phyloP scores from a whole-genome alignment of 2,888 invertebrate genomes.

The Byasa hedistus region DNA sequence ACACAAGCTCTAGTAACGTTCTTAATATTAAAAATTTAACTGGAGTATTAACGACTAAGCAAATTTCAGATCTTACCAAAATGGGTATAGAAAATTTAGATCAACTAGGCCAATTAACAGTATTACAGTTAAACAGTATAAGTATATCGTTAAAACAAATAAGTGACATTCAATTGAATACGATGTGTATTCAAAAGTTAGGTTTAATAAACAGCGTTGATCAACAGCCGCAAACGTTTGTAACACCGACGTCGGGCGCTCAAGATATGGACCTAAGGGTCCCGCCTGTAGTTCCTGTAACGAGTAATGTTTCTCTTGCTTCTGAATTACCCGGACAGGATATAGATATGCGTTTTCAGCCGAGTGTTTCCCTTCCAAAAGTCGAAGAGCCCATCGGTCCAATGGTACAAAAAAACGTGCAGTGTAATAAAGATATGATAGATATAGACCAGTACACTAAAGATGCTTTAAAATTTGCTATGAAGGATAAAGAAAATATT shows the following conservation, averaged over 20 bases:
- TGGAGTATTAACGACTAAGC: conserved; percentile 77
- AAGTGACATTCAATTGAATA: conserved; percentile 81
- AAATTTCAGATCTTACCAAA: conserved; percentile 80
- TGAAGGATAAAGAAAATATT: conserved; percentile 73
- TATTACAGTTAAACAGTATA: conserved; percentile 80
- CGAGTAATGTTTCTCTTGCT: conserved; percentile 46
- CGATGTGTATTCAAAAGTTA: conserved; percentile 79
- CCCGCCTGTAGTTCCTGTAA: conserved; percentile 56
- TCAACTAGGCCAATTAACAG: conserved; percentile 81
- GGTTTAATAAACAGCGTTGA: conserved; percentile 66
- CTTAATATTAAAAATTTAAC: conserved; percentile 80
- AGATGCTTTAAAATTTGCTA: conserved; percentile 74
- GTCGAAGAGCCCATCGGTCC: conserved; percentile 46
- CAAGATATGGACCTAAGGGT: conserved; percentile 75
- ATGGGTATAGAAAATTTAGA: conserved; percentile 82
- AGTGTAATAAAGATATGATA: conserved; percentile 64
- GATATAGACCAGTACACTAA: conserved; percentile 78
- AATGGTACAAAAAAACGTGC: conserved; percentile 46
- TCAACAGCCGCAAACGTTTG: conserved; percentile 51
- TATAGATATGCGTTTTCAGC: conserved; percentile 74
- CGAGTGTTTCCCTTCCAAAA: conserved; percentile 42
- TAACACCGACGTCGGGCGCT: conserved; percentile 44
- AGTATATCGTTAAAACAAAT: conserved; percentile 81
- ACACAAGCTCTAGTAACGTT: conserved; percentile 56
- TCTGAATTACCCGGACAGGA: conserved; percentile 70